Conservation (phyloP, 2,888 invertebrate genomes). For the Cephus runcator region DNA sequence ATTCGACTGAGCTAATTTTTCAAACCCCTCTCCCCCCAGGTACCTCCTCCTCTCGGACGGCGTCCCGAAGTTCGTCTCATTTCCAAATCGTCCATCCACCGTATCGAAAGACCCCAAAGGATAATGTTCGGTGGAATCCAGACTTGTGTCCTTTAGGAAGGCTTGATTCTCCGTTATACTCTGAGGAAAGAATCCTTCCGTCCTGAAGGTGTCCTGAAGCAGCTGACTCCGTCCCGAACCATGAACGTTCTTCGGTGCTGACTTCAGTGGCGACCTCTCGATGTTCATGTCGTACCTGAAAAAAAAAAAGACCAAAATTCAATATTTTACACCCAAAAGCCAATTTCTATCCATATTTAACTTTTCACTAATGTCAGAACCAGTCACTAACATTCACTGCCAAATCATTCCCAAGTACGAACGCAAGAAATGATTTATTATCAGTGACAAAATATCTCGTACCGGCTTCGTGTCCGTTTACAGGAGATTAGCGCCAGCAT, state of each 20-base stretch:
- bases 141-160: slow-evolving; percentile 44
- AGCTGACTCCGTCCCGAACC: slow-evolving; percentile 21
- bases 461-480: neutral
- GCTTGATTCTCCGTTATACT: slow-evolving; percentile 47
- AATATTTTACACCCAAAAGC: neutral
- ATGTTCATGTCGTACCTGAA: slow-evolving; percentile 54
- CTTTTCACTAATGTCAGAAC: too few species aligned
- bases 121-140: slow-evolving; percentile 43
- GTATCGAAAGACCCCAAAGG: slow-evolving; percentile 51
- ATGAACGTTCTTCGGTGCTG: slow-evolving; percentile 31
- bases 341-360: too few species aligned
- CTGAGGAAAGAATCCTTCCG: slow-evolving; percentile 57
- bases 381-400: too few species aligned
- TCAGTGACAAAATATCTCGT: neutral
- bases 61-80: slow-evolving; percentile 23
- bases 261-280: slow-evolving; percentile 43
- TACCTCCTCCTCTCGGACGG: slow-evolving; percentile 26
- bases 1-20: slow-evolving; percentile 44
- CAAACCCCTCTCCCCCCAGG: slow-evolving; percentile 32
- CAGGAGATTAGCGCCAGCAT: neutral
- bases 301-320: neutral
- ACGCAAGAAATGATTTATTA: neutral
- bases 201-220: slow-evolving; percentile 46
- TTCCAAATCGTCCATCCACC: slow-evolving; percentile 47
- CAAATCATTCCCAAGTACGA: too few species aligned